Evolutionary conservation across 1,140 invertebrate genomes (phyloP).

Genomic region (Camponotus floridanus): DNA sequence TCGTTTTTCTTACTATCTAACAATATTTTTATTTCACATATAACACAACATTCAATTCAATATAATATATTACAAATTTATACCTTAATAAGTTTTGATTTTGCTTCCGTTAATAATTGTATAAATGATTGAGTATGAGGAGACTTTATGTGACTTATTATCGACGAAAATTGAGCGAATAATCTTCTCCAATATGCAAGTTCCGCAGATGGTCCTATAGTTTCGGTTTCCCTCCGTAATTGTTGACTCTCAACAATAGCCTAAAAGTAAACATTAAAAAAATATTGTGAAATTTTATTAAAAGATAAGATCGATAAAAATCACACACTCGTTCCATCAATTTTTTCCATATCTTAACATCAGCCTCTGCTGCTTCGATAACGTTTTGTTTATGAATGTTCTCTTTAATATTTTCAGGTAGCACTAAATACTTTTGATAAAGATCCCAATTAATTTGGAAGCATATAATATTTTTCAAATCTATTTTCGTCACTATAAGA

Average conservation of each 20-base stretch:
- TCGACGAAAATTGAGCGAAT: slow-evolving; percentile 92
- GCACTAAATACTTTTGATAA: slow-evolving; percentile 86
- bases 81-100: slow-evolving; percentile 91
- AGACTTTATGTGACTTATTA: slow-evolving; percentile 92
- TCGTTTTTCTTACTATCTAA: no score
- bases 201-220: slow-evolving; percentile 93
- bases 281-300: not conserved
- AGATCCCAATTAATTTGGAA: slow-evolving; percentile 87
- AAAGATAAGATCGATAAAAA: not conserved
- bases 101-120: slow-evolving; percentile 89
- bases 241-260: slow-evolving; percentile 90
- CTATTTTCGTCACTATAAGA: slow-evolving; percentile 87
- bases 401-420: slow-evolving; percentile 84
- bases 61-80: not conserved
- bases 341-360: slow-evolving; percentile 88
- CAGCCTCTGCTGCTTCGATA: slow-evolving; percentile 86
- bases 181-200: slow-evolving; percentile 94
- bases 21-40: not conserved
- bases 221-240: slow-evolving; percentile 92
- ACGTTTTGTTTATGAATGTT: slow-evolving; percentile 86
- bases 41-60: not conserved
- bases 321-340: slow-evolving; percentile 88
- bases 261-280: slow-evolving; percentile 76
- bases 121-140: slow-evolving; percentile 89
- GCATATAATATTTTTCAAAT: slow-evolving; percentile 86